Conservation (phyloP, 2,888 invertebrate species). For the Griposia aprilina region DNA sequence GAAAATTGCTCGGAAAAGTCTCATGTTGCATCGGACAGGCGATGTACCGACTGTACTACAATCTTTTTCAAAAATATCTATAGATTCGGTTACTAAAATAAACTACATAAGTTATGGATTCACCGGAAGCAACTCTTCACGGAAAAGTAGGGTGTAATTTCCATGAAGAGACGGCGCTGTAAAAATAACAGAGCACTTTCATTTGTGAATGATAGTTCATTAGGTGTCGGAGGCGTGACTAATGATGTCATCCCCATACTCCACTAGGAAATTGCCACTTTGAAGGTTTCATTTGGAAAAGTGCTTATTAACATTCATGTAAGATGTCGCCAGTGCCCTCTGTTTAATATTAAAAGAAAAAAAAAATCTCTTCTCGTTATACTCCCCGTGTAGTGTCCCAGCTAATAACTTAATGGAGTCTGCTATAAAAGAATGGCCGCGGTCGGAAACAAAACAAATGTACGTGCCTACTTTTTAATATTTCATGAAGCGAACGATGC, state of each 20-base stretch:
- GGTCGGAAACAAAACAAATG: constrained; percentile 65
- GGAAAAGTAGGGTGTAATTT: constrained; percentile 47
- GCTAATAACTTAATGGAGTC: constrained; percentile 71
- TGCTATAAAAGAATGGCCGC: constrained; percentile 55
- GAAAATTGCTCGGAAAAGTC: constrained; percentile 25
- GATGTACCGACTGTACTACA: neutral
- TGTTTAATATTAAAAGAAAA: constrained; percentile 44
- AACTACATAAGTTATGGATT: constrained; percentile 6
- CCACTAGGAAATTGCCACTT: constrained; percentile 52
- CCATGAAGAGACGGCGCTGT: constrained; percentile 45
- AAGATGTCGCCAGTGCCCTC: constrained; percentile 29
- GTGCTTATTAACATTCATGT: constrained; percentile 57
- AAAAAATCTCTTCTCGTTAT: constrained; percentile 53
- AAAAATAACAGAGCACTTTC: constrained; percentile 60
- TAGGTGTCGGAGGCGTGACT: constrained; percentile 63
- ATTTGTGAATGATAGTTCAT: constrained; percentile 67
- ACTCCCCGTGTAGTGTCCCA: constrained; percentile 52
- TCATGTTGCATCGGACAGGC: constrained; percentile 24
- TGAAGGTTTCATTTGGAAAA: constrained; percentile 56
- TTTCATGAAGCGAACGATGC: constrained; percentile 66
- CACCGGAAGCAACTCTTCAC: constrained; percentile 21
- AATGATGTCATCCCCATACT: constrained; percentile 63
- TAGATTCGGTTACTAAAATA: neutral
- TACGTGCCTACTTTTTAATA: constrained; percentile 69
- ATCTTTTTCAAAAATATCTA: neutral